phyloP scores from a whole-genome alignment of 1,140 invertebrate species.

The Atta cephalotes region DNA sequence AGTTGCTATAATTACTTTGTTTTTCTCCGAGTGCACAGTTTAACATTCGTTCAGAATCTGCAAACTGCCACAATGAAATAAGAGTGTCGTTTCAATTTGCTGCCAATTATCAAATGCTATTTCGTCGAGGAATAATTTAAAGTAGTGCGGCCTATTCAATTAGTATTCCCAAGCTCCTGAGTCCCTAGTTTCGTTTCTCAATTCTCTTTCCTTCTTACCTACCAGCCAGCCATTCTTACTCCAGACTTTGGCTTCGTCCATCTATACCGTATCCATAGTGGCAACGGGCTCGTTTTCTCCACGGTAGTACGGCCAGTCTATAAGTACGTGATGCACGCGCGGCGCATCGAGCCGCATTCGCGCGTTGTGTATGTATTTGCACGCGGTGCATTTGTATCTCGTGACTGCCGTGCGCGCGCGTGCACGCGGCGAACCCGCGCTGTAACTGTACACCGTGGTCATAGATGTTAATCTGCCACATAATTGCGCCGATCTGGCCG shows the following conservation, averaged over 20 bases:
- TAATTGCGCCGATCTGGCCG: constrained; percentile 69
- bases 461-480: constrained; percentile 73
- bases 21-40: not conserved
- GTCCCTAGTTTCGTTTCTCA: not conserved
- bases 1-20: too few relatives aligned
- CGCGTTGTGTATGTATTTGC: not conserved
- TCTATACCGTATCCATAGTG: not conserved
- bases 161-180: not conserved
- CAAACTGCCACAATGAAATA: not conserved
- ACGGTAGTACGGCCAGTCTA: constrained; percentile 32
- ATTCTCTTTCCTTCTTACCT: not conserved
- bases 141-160: not conserved
- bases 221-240: not conserved
- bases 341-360: not conserved
- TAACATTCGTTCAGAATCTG: not conserved
- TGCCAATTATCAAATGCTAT: not conserved
- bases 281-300: constrained; percentile 26
- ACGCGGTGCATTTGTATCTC: constrained; percentile 52
- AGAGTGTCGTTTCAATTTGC: too few relatives aligned
- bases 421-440: constrained; percentile 55
- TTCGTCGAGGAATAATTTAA: not conserved
- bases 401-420: constrained; percentile 54
- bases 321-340: constrained; percentile 38
- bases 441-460: constrained; percentile 67
- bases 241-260: not conserved